Base-by-base conservation (phyloP, 1,140 invertebrate species). In the Pemphigus obesinymphae region DNA sequence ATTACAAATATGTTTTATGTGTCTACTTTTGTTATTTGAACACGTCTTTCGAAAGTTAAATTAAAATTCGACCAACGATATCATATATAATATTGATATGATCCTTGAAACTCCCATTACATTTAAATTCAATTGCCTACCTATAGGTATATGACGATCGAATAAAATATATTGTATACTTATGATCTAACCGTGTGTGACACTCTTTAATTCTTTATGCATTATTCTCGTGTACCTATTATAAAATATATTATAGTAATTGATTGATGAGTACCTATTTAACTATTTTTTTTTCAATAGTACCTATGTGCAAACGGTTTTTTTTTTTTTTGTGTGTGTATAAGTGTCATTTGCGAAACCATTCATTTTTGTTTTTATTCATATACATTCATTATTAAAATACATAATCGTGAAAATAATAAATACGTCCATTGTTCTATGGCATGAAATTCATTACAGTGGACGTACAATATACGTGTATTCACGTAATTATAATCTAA, bases 381-480 rank as follows among this genome's bases (percentile, higher is more conserved):
- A 37, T 66, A 20, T 63, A 29, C 20, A 40, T 23, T 68, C 34
- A 40, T 68, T n/a, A 68, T 68, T 23, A 34, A n/a, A 68, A 70
- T 26, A 58, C 53, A 34, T 40, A 26, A 63, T 55, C 40, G 55
- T 45, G 76, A 80, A 63, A 61, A 20, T 26, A 7, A 26, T 40
- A 31, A 34, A 45, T 20, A 61, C 76, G 55, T 80, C 76, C 76
- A 45, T 31, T 63, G 76, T 80, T 80, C 76, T 13, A 80, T 29
- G n/a, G n/a, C 15, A 29, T 31, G 23, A 37, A 80, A 80, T 80
- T 63, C 76, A 61, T 43, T 80, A 80, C 76, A 63, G 53, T 31
- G 76, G 76, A 80, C 55, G 40, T 58, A 55, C 50, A n/a, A 20
- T n/a, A 66, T 6, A 31, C 29, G 20, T 29, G 29, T n/a, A n/a